Conservation (phyloP, 2,113 vertebrate genomes). For the Leuciscus idus region DNA sequence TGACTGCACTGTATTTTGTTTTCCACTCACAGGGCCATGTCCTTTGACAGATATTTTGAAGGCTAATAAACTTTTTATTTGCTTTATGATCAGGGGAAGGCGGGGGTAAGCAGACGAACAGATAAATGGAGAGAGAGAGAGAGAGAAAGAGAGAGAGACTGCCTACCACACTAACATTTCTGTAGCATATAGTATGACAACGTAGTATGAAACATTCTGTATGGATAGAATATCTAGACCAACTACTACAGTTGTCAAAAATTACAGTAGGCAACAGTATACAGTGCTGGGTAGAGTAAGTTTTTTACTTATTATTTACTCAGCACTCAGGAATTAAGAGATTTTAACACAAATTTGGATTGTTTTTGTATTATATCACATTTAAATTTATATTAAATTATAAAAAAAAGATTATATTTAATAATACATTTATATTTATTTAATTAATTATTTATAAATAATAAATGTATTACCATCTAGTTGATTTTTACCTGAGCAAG, state of each 20-base stretch:
- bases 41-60: slow-evolving; percentile 86
- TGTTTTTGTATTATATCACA: not conserved
- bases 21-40: slow-evolving; percentile 91
- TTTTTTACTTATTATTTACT: not conserved
- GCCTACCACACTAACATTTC: not conserved
- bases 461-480: not conserved
- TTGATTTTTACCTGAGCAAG: not conserved
- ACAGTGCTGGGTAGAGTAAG: not conserved
- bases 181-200: not conserved
- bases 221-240: not conserved
- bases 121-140: slow-evolving; percentile 67
- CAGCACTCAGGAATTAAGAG: not conserved
- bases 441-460: not conserved
- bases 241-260: not conserved
- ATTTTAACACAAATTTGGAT: not conserved
- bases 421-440: not conserved
- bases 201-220: not conserved
- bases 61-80: slow-evolving; percentile 88
- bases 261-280: not conserved
- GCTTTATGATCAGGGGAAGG: slow-evolving; percentile 61
- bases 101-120: slow-evolving; percentile 70
- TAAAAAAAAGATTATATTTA: not conserved
- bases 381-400: not conserved
- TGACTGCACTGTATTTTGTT: slow-evolving; percentile 92
- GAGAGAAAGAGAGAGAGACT: slow-evolving; percentile 73